phyloP scores from a whole-genome alignment of 2,797 vertebrate genomes.

The Borostomias antarcticus region DNA sequence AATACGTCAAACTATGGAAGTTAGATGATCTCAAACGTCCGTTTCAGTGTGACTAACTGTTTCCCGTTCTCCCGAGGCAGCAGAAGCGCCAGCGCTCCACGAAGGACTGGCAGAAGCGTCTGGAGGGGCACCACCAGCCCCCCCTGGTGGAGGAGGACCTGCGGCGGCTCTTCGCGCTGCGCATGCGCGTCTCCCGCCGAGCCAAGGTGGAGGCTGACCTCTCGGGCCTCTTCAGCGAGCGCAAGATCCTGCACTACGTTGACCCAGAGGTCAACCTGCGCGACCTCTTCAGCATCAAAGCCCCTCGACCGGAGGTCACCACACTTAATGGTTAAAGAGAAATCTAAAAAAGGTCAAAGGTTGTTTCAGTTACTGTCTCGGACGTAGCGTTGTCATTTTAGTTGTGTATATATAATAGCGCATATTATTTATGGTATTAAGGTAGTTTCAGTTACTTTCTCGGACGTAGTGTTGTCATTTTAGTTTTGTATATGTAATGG shows the following conservation, averaged over 20 bases:
- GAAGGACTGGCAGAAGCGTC: conserved; percentile 77
- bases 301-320: neutral
- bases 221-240: conserved; percentile 79
- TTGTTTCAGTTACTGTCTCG: neutral
- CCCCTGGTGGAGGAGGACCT: conserved; percentile 76
- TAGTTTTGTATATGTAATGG: neutral
- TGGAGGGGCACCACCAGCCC: conserved; percentile 56
- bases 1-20: too few relatives aligned
- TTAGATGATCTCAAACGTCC: too few relatives aligned
- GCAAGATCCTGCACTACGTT: conserved; percentile 74
- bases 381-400: neutral
- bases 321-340: conserved; percentile 43
- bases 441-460: neutral
- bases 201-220: conserved; percentile 77
- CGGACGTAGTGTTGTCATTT: neutral
- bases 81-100: conserved; percentile 57
- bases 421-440: too few relatives aligned
- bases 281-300: conserved; percentile 70
- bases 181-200: conserved; percentile 69
- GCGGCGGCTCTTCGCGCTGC: conserved; percentile 68
- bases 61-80: conserved; percentile 24
- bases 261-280: conserved; percentile 79
- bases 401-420: neutral
- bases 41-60: too few relatives aligned
- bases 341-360: neutral